Evolutionary conservation across 2,888 invertebrate species (phyloP).

Genomic region (Pyrrhosoma nymphula): DNA sequence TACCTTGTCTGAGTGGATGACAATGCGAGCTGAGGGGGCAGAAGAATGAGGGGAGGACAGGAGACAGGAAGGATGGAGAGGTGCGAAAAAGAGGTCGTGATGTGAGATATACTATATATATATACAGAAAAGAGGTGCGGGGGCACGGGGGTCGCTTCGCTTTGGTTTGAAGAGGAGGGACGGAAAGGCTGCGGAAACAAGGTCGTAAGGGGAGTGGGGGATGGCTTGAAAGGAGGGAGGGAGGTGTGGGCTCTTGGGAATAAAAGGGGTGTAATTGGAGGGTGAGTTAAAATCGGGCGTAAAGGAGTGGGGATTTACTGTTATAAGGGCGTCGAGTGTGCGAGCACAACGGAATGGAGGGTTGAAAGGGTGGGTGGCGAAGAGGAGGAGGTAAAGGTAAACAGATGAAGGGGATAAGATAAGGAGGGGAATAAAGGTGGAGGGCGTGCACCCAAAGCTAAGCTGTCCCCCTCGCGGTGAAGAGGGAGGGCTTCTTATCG

Average conservation of each 20-base stretch:
- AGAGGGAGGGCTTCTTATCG: background rate
- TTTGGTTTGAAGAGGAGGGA: background rate
- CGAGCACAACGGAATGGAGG: background rate
- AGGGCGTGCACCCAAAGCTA: background rate
- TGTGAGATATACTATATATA: background rate
- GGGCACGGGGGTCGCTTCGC: background rate
- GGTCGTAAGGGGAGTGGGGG: background rate
- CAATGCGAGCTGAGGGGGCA: background rate
- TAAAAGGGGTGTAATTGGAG: slow-evolving; percentile 33
- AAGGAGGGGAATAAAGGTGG: background rate
- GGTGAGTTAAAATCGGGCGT: background rate
- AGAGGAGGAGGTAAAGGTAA: background rate
- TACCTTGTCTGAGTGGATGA: slow-evolving; percentile 14
- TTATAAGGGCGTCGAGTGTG: background rate
- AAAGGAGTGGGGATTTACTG: background rate
- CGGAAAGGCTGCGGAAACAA: background rate
- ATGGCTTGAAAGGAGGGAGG: slow-evolving; percentile 31
- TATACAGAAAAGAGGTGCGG: background rate
- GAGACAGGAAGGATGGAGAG: background rate
- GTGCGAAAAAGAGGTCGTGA: background rate
- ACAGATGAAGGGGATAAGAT: slow-evolving; percentile 53
- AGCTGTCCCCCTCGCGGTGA: background rate
- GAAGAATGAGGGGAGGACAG: background rate
- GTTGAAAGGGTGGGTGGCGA: background rate
- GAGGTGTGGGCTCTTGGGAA: background rate